These are phyloP conservation scores for Xiphorhynchus elegans DNA, from an alignment of 2,113 vertebrate species.

Conservation along the genomic window DNA sequence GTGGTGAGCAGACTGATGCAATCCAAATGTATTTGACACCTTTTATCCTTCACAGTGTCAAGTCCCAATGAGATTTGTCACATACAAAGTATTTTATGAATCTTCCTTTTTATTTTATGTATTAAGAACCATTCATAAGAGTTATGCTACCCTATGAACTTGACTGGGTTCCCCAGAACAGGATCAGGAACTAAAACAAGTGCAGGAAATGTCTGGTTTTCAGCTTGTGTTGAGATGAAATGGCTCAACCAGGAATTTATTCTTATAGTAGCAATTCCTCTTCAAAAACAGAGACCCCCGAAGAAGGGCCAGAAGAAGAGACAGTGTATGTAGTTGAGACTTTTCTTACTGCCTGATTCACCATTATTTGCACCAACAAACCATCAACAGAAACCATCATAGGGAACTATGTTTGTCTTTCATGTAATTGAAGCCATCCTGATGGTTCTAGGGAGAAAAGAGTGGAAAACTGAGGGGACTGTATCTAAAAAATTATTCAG, in stretches of 20 bases:
- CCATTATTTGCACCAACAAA: background rate
- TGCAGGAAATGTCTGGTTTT: background rate
- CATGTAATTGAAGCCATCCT: background rate
- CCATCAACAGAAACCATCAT: background rate
- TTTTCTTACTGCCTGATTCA: background rate
- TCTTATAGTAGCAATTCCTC: background rate
- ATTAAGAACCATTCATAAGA: slow-evolving; percentile 47
- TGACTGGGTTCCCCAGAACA: background rate
- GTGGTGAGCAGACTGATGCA: slow-evolving; percentile 8
- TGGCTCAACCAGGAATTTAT: background rate
- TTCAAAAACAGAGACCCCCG: background rate
- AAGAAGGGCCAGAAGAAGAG: background rate
- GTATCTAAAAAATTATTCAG: background rate
- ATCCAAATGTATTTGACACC: slow-evolving; percentile 33
- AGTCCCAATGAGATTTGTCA: slow-evolving; percentile 45
- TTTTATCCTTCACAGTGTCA: slow-evolving; percentile 46
- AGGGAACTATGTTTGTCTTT: background rate
- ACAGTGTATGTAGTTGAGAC: background rate
- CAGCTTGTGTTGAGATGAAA: background rate
- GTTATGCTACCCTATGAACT: slow-evolving; percentile 21
- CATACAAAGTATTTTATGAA: slow-evolving; percentile 61
- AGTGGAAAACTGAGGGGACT: background rate
- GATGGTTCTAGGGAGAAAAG: background rate
- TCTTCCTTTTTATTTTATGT: slow-evolving; percentile 34
- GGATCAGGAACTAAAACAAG: background rate